phyloP scores from a whole-genome alignment of 2,797 vertebrate species.

The Oryzias sinensis region DNA sequence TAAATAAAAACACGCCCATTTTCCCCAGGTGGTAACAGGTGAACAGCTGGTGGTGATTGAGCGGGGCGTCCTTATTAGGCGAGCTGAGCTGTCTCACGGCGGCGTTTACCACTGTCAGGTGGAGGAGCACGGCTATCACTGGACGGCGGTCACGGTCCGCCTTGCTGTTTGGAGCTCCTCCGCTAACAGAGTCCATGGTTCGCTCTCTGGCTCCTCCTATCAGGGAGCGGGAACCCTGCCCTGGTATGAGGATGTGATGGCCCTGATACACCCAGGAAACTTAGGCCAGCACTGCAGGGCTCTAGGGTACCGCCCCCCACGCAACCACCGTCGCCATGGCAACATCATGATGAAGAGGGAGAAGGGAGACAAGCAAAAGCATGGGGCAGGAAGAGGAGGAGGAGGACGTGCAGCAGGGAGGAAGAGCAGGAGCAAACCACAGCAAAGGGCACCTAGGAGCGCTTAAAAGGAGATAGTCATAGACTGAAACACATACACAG shows the following conservation, averaged over 20 bases:
- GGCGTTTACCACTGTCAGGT: slow-evolving; percentile 84
- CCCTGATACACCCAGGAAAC: slow-evolving; percentile 72
- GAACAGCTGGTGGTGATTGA: slow-evolving; percentile 81
- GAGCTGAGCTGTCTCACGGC: slow-evolving; percentile 72
- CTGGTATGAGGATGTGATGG: slow-evolving; percentile 77
- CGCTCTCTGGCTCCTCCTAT: slow-evolving; percentile 45
- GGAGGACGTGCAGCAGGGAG: slow-evolving; percentile 61
- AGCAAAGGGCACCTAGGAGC: slow-evolving; percentile 79
- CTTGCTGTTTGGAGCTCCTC: slow-evolving; percentile 75
- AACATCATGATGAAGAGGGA: slow-evolving; percentile 49
- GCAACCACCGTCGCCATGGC: slow-evolving; percentile 59
- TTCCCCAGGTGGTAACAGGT: slow-evolving; percentile 70
- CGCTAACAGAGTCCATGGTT: slow-evolving; percentile 44
- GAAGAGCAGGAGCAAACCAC: slow-evolving; percentile 80
- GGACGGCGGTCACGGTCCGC: slow-evolving; percentile 78
- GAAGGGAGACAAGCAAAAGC: slow-evolving; percentile 65
- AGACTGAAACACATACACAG: slow-evolving; percentile 33
- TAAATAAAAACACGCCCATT: neutral
- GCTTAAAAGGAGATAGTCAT: slow-evolving; percentile 47
- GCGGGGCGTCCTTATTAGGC: slow-evolving; percentile 78
- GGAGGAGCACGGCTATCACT: slow-evolving; percentile 83
- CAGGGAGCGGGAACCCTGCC: slow-evolving; percentile 51
- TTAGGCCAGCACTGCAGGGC: slow-evolving; percentile 76
- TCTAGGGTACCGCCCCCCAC: slow-evolving; percentile 68
- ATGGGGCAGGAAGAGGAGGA: slow-evolving; percentile 53